A percentile compares a stretch with the other conserved stretches of the same genome.
Evolutionary conservation across 2,888 invertebrate genomes (phyloP).

Genomic region (Diarsia brunnea): DNA sequence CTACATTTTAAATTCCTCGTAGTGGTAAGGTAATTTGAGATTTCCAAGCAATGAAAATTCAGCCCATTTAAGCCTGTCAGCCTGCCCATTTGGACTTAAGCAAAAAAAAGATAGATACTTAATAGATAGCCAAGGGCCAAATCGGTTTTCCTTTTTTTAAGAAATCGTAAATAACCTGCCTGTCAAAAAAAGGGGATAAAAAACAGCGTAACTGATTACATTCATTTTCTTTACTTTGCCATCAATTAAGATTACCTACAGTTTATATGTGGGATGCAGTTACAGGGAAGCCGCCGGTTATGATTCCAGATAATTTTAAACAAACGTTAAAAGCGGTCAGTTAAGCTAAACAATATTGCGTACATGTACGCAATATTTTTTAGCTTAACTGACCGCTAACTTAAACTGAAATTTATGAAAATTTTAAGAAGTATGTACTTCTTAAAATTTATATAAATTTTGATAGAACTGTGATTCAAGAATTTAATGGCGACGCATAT

Average conservation of each 20-base stretch:
- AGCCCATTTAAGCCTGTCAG: neutral
- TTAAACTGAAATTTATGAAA: no score
- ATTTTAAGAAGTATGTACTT: no score
- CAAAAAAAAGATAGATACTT: neutral
- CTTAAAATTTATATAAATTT: slow-evolving; percentile 30
- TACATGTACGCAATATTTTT: no score
- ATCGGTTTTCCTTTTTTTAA: neutral
- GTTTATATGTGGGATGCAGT: neutral
- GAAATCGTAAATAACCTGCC: neutral
- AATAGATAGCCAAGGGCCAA: neutral
- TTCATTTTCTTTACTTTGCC: no score
- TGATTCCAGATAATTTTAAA: neutral
- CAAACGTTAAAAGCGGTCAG: neutral
- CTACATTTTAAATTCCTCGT: neutral
- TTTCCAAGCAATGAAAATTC: neutral
- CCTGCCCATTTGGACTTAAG: neutral
- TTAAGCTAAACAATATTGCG: neutral
- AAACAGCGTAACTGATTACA: no score
- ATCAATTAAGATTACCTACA: no score
- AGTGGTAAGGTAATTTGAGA: neutral
- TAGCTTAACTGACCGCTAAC: no score
- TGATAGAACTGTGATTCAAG: slow-evolving; percentile 45
- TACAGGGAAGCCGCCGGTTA: neutral
- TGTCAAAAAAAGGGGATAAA: neutral
- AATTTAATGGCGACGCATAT: slow-evolving; percentile 52